phyloP scores from a whole-genome alignment of 1,140 invertebrate genomes.

The Ceratosolen fusciceps region DNA sequence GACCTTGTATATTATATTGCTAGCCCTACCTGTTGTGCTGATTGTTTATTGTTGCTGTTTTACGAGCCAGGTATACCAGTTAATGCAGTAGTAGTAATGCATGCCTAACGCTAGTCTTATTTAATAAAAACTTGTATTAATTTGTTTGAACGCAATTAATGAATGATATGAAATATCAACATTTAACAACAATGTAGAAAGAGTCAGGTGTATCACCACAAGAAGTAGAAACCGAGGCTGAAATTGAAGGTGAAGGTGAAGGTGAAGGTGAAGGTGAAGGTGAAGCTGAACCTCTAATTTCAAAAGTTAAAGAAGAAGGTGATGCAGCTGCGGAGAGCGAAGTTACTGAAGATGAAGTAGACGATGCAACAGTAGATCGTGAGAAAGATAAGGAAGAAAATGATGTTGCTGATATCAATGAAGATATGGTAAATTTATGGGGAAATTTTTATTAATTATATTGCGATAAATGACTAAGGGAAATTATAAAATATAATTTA shows the following conservation, averaged over 20 bases:
- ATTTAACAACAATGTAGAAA: slow-evolving; percentile 29
- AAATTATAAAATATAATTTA: slow-evolving; percentile 5
- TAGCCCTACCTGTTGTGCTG: slow-evolving; percentile 84
- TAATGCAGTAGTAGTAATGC: slow-evolving; percentile 12
- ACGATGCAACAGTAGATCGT: slow-evolving; percentile 62
- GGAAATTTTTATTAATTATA: not conserved
- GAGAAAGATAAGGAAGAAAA: slow-evolving; percentile 67
- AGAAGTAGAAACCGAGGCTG: slow-evolving; percentile 48
- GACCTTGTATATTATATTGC: slow-evolving; percentile 86
- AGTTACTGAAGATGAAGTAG: slow-evolving; percentile 59
- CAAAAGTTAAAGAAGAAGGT: slow-evolving; percentile 53
- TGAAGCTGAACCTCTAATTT: slow-evolving; percentile 55
- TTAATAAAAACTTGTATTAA: not conserved
- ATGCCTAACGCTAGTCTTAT: slow-evolving; percentile 13
- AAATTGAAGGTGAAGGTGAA: too few species aligned
- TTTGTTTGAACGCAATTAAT: not conserved
- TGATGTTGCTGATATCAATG: slow-evolving; percentile 54
- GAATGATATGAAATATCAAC: not conserved
- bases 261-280: slow-evolving; percentile 48
- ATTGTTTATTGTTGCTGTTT: slow-evolving; percentile 87
- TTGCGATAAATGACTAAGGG: not conserved
- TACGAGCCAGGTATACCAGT: slow-evolving; percentile 69
- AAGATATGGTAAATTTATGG: slow-evolving; percentile 51
- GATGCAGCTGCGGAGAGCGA: slow-evolving; percentile 68
- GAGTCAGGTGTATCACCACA: slow-evolving; percentile 44